Conservation (phyloP, 2,113 vertebrate species). For the Sigmodon hispidus region DNA sequence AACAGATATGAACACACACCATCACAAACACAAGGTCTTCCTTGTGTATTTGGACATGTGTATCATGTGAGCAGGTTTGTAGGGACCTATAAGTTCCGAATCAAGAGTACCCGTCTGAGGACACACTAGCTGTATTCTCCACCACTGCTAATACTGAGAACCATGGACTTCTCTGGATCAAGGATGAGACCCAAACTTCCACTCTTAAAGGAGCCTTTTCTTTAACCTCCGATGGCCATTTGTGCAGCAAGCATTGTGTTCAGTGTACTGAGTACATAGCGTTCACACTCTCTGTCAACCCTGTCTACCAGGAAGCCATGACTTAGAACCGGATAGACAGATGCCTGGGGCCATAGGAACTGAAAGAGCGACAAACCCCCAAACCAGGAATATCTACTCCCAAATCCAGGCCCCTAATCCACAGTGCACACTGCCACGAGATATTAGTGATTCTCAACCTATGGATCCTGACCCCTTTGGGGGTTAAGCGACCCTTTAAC, state of each 20-base stretch:
- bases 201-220: not conserved
- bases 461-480: not conserved
- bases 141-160: not conserved
- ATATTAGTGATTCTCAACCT: not conserved
- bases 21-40: not conserved
- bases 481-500: not conserved
- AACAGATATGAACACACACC: not conserved
- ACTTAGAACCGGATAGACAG: not conserved
- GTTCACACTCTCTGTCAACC: not conserved
- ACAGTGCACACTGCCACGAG: too few relatives aligned
- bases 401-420: not conserved
- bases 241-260: not conserved
- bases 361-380: not conserved
- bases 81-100: not conserved
- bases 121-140: not conserved
- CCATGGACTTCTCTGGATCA: not conserved
- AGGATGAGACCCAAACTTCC: not conserved
- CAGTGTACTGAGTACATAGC: rapidly evolving
- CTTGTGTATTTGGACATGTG: not conserved
- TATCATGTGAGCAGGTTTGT: not conserved
- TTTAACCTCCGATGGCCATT: not conserved
- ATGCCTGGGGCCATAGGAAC: rapidly evolving
- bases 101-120: not conserved
- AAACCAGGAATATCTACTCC: not conserved
- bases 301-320: not conserved